These are phyloP conservation scores for Lycorma delicatula DNA, from an alignment of 1,140 invertebrate species.

Conservation along the genomic window DNA sequence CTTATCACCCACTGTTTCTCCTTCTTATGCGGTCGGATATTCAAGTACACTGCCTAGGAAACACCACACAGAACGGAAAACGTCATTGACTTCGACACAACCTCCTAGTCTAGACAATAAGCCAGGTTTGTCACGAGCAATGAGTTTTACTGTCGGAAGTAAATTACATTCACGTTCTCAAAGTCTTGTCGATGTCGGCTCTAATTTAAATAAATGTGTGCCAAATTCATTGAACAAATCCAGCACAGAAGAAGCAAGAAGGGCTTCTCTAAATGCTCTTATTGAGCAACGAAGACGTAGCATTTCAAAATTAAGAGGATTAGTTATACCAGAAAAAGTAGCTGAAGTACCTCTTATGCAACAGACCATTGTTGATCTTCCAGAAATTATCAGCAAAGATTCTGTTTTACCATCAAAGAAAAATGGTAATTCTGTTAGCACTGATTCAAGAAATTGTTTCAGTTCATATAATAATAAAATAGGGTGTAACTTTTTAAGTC, in stretches of 20 bases:
- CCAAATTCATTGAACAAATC: neutral
- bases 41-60: conserved; percentile 27
- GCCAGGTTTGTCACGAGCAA: conserved; percentile 14
- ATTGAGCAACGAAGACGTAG: conserved; percentile 71
- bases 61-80: conserved; percentile 7
- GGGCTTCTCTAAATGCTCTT: conserved; percentile 51
- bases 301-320: conserved; percentile 70
- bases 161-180: conserved; percentile 29
- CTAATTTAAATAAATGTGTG: conserved; percentile 11
- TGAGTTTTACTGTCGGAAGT: conserved; percentile 22
- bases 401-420: conserved; percentile 15
- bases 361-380: conserved; percentile 52
- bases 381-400: conserved; percentile 68
- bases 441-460: neutral
- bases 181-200: conserved; percentile 31
- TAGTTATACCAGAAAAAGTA: conserved; percentile 73
- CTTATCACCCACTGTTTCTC: conserved; percentile 30
- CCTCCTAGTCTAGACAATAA: neutral
- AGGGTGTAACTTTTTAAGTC: neutral
- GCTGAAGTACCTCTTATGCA: conserved; percentile 39
- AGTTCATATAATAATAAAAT: neutral
- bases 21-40: conserved; percentile 21
- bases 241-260: conserved; percentile 32
- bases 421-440: conserved; percentile 17
- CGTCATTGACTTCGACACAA: conserved; percentile 2